phyloP scores from a whole-genome alignment of 2,113 vertebrate species.

The Conger conger region DNA sequence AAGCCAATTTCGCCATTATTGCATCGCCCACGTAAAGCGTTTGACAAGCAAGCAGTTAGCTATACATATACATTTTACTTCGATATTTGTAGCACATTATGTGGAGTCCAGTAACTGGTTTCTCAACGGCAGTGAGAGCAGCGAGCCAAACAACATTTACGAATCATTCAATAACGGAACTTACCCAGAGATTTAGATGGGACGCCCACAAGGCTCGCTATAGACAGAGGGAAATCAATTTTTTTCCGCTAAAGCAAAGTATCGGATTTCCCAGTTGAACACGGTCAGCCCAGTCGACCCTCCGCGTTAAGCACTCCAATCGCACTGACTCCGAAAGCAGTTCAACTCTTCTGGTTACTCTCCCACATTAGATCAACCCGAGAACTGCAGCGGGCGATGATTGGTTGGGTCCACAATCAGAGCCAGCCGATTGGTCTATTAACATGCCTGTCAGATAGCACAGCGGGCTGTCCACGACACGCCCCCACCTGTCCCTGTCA shows the following conservation, averaged over 20 bases:
- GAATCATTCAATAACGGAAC: neutral
- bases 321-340: conserved; percentile 26
- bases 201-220: neutral
- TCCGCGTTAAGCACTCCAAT: neutral
- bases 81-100: neutral
- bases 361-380: conserved; percentile 27
- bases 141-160: neutral
- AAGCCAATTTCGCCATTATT: neutral
- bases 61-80: neutral
- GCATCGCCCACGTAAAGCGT: neutral
- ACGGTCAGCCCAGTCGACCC: conserved; percentile 22
- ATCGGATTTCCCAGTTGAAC: neutral
- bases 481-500: conserved; percentile 49
- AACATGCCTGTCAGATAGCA: conserved; percentile 31
- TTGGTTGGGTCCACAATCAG: conserved; percentile 33
- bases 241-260: neutral
- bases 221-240: neutral
- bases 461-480: conserved; percentile 20
- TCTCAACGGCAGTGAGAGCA: neutral
- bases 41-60: neutral
- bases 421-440: conserved; percentile 39
- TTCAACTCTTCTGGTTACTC: conserved; percentile 33
- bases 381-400: conserved; percentile 1
- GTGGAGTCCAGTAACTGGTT: neutral
- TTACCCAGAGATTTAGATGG: neutral